Evolutionary conservation across 1,140 invertebrate species (phyloP).

Genomic region (Magallana angulata): DNA sequence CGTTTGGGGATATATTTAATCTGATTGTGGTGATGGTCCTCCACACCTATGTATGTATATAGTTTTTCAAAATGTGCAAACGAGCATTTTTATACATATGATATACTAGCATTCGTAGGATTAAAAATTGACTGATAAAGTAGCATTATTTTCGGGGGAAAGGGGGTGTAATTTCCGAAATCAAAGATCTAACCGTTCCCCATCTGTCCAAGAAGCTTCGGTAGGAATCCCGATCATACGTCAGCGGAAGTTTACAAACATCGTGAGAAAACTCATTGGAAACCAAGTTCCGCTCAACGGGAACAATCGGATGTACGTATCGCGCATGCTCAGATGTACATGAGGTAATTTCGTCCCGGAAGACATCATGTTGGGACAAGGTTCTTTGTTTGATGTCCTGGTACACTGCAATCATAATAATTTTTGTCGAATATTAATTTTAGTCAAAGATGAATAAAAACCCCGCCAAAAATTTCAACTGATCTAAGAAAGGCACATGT

Average conservation of each 20-base stretch:
- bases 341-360: conserved; percentile 30
- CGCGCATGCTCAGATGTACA: conserved; percentile 27
- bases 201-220: neutral
- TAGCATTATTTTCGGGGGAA: too few species aligned
- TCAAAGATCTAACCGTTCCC: neutral
- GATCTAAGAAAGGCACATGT: too few species aligned
- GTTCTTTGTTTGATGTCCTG: conserved; percentile 43
- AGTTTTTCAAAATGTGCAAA: too few species aligned
- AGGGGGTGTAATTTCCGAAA: too few species aligned
- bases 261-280: neutral
- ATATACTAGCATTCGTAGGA: too few species aligned
- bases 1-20: too few species aligned
- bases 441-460: neutral
- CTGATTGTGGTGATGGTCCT: too few species aligned
- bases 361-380: conserved; percentile 31
- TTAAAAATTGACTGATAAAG: too few species aligned
- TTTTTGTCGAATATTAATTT: neutral
- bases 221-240: neutral
- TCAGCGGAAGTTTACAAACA: conserved; percentile 12
- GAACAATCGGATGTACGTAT: conserved; percentile 2
- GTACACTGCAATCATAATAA: conserved; percentile 1
- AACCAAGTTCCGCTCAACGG: neutral
- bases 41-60: too few species aligned
- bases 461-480: neutral
- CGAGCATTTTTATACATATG: too few species aligned